Evolutionary conservation across 2,797 vertebrate genomes (phyloP), one percentile per base, ranked within the genome.

Genomic region (Delichon dasypus): DNA sequence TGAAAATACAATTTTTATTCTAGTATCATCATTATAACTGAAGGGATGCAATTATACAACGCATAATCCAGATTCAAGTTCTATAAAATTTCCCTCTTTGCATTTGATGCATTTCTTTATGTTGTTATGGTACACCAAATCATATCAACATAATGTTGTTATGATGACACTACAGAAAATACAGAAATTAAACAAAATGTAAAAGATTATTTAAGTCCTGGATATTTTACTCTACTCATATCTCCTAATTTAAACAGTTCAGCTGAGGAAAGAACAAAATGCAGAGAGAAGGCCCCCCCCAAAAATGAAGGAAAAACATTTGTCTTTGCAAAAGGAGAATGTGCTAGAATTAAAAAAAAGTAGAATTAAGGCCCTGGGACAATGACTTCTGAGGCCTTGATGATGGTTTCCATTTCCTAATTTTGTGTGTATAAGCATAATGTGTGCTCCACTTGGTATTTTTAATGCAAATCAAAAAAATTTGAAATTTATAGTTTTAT

Each of bases 401-500:
- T 1, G 4, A 34, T 10, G 13, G 15, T 32, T 75, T 72, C 13
- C 3, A 13, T 79, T 74, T 83, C 85, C 36, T 76, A 15, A 30
- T 73, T 89, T 68, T 85, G 20, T 70, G 9, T 38, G 14, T 80
- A 34, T 40, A 50, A 94, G 45, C 30, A 70, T 74, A 75, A 67
- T n/a, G 17, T 54, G 16, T 32, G 64, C 11, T 34, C n/a, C 42
- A 60, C 57, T 86, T 57, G 34, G 20, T 90, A 38, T 71, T 89
- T 92, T 84, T 76, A 53, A 93, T 89, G 68, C 13, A 93, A 32
- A 47, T 68, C 55, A 93, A 87, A 70, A 73, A 92, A 95, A 90
- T 42, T 60, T 75, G 36, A 86, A 86, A 89, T 53, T 9, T 29
- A 54, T 83, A 66, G 72, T 90, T 96, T 94, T 91, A 95, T 89